Evolutionary conservation across 2,113 vertebrate genomes (phyloP).

Genomic region (Rynchops niger): DNA sequence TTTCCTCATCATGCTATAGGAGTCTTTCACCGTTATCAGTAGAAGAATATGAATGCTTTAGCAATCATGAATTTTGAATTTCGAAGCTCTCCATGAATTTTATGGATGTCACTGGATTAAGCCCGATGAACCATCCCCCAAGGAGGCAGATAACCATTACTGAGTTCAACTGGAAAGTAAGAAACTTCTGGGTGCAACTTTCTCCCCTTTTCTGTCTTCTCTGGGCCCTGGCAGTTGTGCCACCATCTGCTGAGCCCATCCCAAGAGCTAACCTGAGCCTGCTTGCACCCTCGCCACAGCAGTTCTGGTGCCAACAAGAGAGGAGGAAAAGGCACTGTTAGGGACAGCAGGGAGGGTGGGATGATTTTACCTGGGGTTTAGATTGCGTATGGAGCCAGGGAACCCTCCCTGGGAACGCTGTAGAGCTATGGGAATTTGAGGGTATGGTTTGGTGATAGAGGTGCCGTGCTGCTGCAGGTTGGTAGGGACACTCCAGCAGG

Average conservation of each 20-base stretch:
- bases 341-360: not conserved
- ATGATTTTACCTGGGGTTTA: not conserved
- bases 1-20: not conserved
- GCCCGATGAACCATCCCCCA: not conserved
- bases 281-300: not conserved
- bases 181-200: not conserved
- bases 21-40: not conserved
- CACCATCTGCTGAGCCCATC: not conserved
- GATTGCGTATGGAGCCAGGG: not conserved
- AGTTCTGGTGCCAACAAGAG: not conserved
- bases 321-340: not conserved
- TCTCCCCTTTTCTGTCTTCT: not conserved
- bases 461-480: rapidly evolving
- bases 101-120: not conserved
- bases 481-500: not conserved
- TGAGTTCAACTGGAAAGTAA: not conserved
- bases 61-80: not conserved
- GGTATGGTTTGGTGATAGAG: not conserved
- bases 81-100: not conserved
- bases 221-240: not conserved
- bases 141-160: not conserved
- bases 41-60: not conserved
- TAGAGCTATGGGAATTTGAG: not conserved
- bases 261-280: not conserved
- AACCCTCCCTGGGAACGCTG: not conserved